Conservation (phyloP, 2,888 invertebrate species). For the Drosophila aldrichi region DNA sequence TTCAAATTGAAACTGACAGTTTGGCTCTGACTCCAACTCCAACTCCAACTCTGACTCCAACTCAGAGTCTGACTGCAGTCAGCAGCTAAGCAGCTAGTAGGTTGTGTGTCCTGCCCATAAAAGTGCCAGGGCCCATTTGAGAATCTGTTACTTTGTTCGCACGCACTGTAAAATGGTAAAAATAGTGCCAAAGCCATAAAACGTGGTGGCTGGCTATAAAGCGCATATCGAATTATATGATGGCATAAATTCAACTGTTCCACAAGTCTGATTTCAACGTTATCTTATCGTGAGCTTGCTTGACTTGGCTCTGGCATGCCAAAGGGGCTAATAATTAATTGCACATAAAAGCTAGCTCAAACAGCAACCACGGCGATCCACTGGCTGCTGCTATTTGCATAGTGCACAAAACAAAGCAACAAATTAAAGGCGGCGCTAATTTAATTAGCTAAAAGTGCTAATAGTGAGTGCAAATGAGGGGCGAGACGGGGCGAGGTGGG, state of each 20-base stretch:
- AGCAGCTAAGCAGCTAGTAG: slow-evolving; percentile 31
- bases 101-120: slow-evolving; percentile 41
- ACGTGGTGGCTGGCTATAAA: slow-evolving; percentile 38
- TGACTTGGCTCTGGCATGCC: slow-evolving; percentile 9
- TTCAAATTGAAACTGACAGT: slow-evolving; percentile 80
- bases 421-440: slow-evolving; percentile 60
- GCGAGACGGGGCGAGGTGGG: slow-evolving; percentile 6
- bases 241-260: slow-evolving; percentile 54
- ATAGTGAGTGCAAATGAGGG: slow-evolving; percentile 37
- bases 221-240: slow-evolving; percentile 55
- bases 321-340: slow-evolving; percentile 51
- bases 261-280: slow-evolving; percentile 31
- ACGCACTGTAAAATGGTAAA: slow-evolving; percentile 59
- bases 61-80: neutral
- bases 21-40: slow-evolving; percentile 19
- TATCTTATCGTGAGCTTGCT: slow-evolving; percentile 37
- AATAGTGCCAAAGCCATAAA: slow-evolving; percentile 72
- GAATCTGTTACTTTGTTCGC: slow-evolving; percentile 73
- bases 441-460: slow-evolving; percentile 69
- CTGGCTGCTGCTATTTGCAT: slow-evolving; percentile 11
- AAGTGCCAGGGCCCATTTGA: slow-evolving; percentile 53
- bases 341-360: slow-evolving; percentile 58
- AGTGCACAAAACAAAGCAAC: slow-evolving; percentile 26
- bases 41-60: neutral
- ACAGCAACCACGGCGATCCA: slow-evolving; percentile 21